These are phyloP conservation scores for Lophius piscatorius DNA, from an alignment of 2,113 vertebrate genomes.

Conservation along the genomic window DNA sequence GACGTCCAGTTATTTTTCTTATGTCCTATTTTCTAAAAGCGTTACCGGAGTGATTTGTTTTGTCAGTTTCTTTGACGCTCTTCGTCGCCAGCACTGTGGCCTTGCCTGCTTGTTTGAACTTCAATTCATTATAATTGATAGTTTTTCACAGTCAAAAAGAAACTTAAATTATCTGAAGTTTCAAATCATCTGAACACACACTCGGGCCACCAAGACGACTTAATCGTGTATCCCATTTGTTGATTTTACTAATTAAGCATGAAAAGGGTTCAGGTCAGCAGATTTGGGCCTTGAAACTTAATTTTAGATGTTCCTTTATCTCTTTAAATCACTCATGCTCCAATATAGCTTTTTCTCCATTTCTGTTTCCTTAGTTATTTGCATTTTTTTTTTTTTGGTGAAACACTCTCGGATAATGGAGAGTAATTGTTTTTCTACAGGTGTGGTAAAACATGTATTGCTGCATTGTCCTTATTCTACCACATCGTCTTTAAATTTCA, in stretches of 20 bases:
- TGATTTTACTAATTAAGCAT: conserved; percentile 22
- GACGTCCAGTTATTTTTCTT: background rate
- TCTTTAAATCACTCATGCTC: background rate
- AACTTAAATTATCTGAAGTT: no score
- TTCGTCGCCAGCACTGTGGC: conserved; percentile 23
- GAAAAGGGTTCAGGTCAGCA: conserved; percentile 11
- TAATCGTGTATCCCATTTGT: conserved; percentile 10
- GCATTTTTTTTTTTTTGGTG: background rate
- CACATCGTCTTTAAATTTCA: background rate
- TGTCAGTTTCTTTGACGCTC: conserved; percentile 26
- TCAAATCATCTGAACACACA: background rate
- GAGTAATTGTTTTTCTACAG: background rate
- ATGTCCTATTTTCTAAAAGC: conserved; percentile 7
- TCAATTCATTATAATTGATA: background rate
- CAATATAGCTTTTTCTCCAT: background rate
- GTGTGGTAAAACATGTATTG: background rate
- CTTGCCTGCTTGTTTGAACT: background rate
- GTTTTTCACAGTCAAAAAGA: conserved; percentile 2
- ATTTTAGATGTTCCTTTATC: background rate
- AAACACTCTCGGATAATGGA: background rate
- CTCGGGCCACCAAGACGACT: background rate
- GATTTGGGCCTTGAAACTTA: background rate
- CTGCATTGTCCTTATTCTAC: background rate
- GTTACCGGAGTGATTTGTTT: conserved; percentile 16
- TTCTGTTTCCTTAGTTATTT: background rate